Conservation (phyloP, 1,140 invertebrate genomes). For the Piezodorus guildinii region DNA sequence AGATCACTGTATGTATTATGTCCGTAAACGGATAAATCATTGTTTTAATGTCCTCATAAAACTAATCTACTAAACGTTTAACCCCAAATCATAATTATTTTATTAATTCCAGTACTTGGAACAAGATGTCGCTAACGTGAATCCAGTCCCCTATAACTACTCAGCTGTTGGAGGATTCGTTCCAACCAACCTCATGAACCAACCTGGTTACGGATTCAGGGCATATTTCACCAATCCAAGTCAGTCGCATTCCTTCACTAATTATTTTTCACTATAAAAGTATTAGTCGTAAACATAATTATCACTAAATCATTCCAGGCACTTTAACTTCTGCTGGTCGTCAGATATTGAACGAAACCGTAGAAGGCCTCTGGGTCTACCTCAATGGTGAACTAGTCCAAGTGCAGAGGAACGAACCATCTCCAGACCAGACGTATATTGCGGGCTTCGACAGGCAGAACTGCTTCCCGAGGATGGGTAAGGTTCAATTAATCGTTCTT, state of each 20-base stretch:
- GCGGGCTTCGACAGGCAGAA: neutral
- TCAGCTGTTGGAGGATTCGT: conserved; percentile 10
- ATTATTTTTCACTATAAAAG: neutral
- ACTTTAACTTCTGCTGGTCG: conserved; percentile 8
- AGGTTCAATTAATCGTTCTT: too few relatives aligned
- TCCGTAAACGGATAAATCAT: too few relatives aligned
- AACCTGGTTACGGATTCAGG: conserved; percentile 13
- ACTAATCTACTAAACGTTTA: too few relatives aligned
- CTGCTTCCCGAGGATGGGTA: conserved; percentile 19
- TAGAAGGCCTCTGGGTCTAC: conserved; percentile 14
- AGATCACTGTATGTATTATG: conserved; percentile 22
- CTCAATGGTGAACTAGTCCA: conserved; percentile 7
- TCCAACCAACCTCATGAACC: conserved; percentile 9
- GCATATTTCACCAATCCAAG: conserved; percentile 22
- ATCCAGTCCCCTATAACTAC: conserved; percentile 13
- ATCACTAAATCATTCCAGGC: conserved; percentile 2
- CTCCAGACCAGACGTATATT: neutral
- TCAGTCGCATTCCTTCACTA: neutral
- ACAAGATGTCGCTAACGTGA: conserved; percentile 17
- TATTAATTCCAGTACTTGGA: conserved; percentile 18
- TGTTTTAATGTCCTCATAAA: too few relatives aligned
- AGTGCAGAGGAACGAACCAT: conserved; percentile 7
- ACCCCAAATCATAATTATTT: too few relatives aligned
- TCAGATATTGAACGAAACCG: conserved; percentile 5
- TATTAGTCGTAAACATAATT: neutral